Evolutionary conservation across 2,888 invertebrate genomes (phyloP).

Genomic region (Rutpela maculata): DNA sequence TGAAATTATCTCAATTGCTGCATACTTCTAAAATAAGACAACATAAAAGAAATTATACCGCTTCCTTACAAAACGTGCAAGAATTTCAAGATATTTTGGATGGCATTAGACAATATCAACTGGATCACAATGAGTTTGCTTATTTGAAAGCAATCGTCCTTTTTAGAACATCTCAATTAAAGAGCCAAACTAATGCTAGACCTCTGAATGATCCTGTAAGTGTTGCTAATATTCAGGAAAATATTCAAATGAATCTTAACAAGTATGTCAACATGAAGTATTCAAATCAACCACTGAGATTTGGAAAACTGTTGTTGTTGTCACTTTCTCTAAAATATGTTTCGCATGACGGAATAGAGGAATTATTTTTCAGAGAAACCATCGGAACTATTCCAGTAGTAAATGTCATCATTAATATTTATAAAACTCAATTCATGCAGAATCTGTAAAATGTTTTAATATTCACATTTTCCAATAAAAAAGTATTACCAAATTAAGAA

Average conservation of each 20-base stretch:
- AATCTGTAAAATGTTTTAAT: too few relatives aligned
- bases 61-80: conserved; percentile 77
- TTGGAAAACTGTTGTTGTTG: conserved; percentile 84
- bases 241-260: conserved; percentile 83
- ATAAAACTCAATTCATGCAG: too few relatives aligned
- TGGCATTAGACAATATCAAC: conserved; percentile 83
- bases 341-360: conserved; percentile 83
- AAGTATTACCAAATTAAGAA: neutral
- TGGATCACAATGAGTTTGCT: conserved; percentile 89
- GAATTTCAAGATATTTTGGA: conserved; percentile 84
- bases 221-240: conserved; percentile 84
- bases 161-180: conserved; percentile 82
- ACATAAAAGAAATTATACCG: conserved; percentile 41
- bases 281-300: conserved; percentile 83
- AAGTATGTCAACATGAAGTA: conserved; percentile 81
- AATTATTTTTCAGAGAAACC: conserved; percentile 89
- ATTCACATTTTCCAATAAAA: too few relatives aligned
- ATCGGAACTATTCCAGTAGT: conserved; percentile 89
- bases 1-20: conserved; percentile 81
- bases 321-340: conserved; percentile 81
- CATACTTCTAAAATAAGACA: conserved; percentile 73
- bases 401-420: conserved; percentile 89
- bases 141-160: conserved; percentile 89
- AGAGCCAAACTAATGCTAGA: conserved; percentile 57
- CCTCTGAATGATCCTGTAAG: conserved; percentile 79